phyloP scores from a whole-genome alignment of 2,797 vertebrate species.

The Chelon labrosus region DNA sequence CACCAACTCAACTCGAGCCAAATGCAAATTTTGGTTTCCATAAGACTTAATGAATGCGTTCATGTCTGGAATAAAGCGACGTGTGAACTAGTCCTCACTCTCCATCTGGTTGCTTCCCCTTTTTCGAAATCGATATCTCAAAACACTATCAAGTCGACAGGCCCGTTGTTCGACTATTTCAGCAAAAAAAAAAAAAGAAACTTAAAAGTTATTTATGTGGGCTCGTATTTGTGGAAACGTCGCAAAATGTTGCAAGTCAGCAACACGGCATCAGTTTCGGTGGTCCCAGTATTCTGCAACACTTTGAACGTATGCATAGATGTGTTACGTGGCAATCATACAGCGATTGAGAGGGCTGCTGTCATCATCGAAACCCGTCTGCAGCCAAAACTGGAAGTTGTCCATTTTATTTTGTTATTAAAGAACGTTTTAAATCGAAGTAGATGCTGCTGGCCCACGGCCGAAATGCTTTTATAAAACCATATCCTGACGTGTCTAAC shows the following conservation, averaged over 20 bases:
- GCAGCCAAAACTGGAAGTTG: conserved; percentile 55
- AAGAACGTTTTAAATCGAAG: not conserved
- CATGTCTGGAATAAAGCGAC: not conserved
- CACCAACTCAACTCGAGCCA: not conserved
- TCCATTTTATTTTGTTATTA: no score
- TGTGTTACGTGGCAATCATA: conserved; percentile 90
- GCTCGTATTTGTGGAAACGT: rapidly evolving
- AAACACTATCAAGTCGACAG: not conserved
- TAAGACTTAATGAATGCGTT: not conserved
- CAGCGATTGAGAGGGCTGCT: conserved; percentile 73
- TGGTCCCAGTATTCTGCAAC: conserved; percentile 43
- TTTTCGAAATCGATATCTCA: conserved; percentile 31
- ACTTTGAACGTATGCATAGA: conserved; percentile 58
- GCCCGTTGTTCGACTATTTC: conserved; percentile 5
- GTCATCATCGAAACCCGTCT: conserved; percentile 60
- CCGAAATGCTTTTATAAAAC: no score
- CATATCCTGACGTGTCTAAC: not conserved
- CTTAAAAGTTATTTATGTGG: conserved; percentile 20
- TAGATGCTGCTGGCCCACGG: no score
- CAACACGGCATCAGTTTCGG: not conserved
- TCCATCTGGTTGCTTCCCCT: conserved; percentile 48
- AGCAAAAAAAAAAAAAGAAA: not conserved
- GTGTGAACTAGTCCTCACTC: conserved; percentile 6
- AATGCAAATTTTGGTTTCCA: rapidly evolving
- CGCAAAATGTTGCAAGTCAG: rapidly evolving